These are phyloP conservation scores for Mirza zaza DNA, from an alignment of 2,113 vertebrate species.

Conservation along the genomic window DNA sequence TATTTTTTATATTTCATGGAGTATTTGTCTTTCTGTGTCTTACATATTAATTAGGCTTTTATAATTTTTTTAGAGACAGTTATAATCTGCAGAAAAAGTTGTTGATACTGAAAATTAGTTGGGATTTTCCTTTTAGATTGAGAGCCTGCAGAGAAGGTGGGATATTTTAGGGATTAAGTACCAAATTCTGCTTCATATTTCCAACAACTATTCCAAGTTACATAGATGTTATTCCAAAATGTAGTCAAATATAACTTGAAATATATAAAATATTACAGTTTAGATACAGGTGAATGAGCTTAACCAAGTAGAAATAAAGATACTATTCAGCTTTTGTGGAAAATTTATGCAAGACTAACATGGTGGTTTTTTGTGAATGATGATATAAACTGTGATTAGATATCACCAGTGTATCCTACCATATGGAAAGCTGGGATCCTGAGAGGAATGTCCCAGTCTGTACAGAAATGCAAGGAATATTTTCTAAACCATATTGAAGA, in stretches of 20 bases:
- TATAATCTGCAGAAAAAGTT: neutral
- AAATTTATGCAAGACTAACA: neutral
- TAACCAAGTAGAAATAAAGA: neutral
- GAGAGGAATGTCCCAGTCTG: neutral
- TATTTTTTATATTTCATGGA: neutral
- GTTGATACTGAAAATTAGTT: neutral
- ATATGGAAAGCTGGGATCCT: neutral
- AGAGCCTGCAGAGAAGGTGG: neutral
- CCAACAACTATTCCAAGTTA: neutral
- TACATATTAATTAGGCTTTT: neutral
- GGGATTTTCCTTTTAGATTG: neutral
- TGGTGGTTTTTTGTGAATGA: neutral
- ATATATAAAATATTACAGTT: neutral
- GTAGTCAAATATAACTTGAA: neutral
- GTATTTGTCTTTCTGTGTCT: neutral
- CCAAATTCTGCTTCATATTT: neutral
- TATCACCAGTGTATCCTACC: neutral
- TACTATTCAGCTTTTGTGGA: neutral
- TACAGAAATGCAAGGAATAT: neutral
- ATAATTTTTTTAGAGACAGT: neutral
- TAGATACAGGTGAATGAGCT: neutral
- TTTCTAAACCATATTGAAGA: neutral
- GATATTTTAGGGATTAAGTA: neutral
- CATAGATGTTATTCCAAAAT: neutral
- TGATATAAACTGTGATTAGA: neutral